Base-by-base conservation (phyloP, 2,797 vertebrate species). In the Telmatherina bonti region DNA sequence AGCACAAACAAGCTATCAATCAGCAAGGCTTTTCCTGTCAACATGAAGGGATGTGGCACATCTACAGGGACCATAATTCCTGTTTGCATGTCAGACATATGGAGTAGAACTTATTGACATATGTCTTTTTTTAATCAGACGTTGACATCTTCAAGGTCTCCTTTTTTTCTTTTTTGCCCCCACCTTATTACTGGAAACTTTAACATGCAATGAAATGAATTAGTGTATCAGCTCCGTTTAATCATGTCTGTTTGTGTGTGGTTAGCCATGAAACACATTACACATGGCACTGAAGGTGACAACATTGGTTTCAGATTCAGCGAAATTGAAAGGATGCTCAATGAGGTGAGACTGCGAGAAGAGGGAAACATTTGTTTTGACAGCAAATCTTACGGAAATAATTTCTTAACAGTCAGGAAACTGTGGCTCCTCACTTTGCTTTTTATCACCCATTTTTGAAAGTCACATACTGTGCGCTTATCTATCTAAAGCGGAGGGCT, bases 381-480 rank as follows among this genome's bases (percentile, higher is more conserved):
- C 47, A 22, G 35, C 57, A n/a, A 72, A 35, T 77, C 61, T 67
- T 29, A 66, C 67, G 62, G 38, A 81, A 73, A 67, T 59, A 59
- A 68, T 78, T 80, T 64, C 65, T 70, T 69, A 58, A 51, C 43
- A 8, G 13, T 83, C 67, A 74, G 56, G 66, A 83, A 87, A 68
- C 74, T 74, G 81, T 80, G 88, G 75, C 80, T 83, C 67, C 51
- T 79, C 77, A 62, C 72, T 70, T 61, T 2, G 51, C 68, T 82
- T 82, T 55, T 72, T 61, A 35, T 62, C 55, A 59, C 85, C n/a
- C 9, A 9, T 81, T 72, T 66, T 67, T 73, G 63, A 76, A 75
- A 80, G 79, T 86, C 79, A 85, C 74, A 12, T 83, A 79, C 77
- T 89, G 86, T 88, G 84, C 74, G 81, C 85, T 89, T 88, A 83